Evolutionary conservation across 2,797 vertebrate species (phyloP).

Genomic region (Pseudochirops cupreus): DNA sequence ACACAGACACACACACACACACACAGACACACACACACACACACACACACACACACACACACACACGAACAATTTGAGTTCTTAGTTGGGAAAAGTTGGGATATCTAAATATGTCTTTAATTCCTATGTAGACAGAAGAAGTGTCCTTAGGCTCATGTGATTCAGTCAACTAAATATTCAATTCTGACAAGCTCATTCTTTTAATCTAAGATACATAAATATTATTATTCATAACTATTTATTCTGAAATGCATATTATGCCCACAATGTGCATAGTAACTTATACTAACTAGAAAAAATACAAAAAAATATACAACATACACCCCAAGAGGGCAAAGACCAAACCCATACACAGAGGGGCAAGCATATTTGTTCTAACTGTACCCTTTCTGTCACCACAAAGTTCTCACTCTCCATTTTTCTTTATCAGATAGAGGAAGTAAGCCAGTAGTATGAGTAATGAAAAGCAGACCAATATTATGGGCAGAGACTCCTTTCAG

Average conservation of each 20-base stretch:
- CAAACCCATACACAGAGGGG: constrained; percentile 34
- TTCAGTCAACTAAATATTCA: constrained; percentile 59
- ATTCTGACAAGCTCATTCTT: constrained; percentile 58
- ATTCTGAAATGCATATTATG: constrained; percentile 49
- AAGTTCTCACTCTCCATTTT: constrained; percentile 40
- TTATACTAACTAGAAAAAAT: constrained; percentile 37
- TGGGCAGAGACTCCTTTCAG: not conserved
- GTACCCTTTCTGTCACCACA: constrained; percentile 36
- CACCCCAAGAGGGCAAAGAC: constrained; percentile 18
- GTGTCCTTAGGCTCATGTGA: constrained; percentile 51
- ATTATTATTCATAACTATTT: constrained; percentile 33
- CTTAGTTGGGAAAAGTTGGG: not conserved
- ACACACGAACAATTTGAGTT: not conserved
- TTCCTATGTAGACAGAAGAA: constrained; percentile 53
- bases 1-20: too few species aligned
- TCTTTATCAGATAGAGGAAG: not conserved
- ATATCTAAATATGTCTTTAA: constrained; percentile 36
- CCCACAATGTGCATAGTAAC: constrained; percentile 38
- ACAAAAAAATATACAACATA: constrained; percentile 44
- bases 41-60: too few species aligned
- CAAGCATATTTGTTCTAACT: constrained; percentile 10
- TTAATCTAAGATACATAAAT: constrained; percentile 56
- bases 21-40: too few species aligned
- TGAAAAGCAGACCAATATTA: not conserved
- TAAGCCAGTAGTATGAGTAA: not conserved